A percentile compares a stretch with the other conserved stretches of the same genome.
phyloP scores from a whole-genome alignment of 2,113 vertebrate species.

The Accipiter cooperii region DNA sequence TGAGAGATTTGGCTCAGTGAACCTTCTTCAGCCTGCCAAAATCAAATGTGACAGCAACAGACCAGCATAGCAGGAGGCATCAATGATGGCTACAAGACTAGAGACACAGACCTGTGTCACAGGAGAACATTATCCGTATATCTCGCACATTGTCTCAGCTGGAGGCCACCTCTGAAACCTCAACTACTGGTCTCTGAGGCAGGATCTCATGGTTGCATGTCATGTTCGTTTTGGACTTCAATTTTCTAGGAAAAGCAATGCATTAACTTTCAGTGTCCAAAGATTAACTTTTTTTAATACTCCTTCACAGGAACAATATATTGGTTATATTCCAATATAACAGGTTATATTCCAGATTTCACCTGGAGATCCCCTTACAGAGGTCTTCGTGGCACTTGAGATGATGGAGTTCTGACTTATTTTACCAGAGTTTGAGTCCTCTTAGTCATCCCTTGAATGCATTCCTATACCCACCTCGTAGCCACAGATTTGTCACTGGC shows the following conservation, averaged over 20 bases:
- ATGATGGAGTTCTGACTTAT: background rate
- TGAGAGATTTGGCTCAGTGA: slow-evolving; percentile 67
- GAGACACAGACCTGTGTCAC: background rate
- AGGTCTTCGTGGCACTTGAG: background rate
- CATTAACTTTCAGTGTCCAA: background rate
- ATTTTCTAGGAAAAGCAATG: background rate
- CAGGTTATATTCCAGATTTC: background rate
- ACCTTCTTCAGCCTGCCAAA: slow-evolving; percentile 72
- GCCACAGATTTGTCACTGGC: background rate
- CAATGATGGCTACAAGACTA: accelerated
- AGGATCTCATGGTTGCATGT: background rate
- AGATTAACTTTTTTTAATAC: background rate
- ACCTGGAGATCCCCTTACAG: background rate
- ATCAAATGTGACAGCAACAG: background rate
- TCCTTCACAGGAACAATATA: background rate
- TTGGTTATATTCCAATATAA: too few relatives aligned
- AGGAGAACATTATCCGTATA: background rate
- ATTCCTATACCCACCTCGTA: background rate
- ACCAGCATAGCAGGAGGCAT: background rate
- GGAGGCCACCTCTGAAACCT: background rate
- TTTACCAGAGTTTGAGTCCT: background rate
- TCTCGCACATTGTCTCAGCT: background rate
- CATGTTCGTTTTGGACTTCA: background rate
- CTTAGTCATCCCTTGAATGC: background rate
- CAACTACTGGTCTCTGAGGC: background rate